These are phyloP conservation scores for Priocnemis perturbator DNA, from an alignment of 2,888 invertebrate genomes.

Conservation along the genomic window DNA sequence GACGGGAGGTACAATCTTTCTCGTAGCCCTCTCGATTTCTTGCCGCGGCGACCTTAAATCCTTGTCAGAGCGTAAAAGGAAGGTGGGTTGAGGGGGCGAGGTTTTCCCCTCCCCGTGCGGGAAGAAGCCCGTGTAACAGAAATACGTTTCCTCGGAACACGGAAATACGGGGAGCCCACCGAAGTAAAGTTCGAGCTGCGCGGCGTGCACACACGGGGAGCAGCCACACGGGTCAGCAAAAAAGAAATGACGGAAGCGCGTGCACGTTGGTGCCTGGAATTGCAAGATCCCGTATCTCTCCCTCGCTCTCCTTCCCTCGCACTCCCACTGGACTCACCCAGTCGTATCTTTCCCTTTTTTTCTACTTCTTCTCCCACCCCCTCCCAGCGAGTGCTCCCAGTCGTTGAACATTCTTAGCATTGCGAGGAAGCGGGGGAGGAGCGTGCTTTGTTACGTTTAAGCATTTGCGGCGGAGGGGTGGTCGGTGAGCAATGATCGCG, in stretches of 20 bases:
- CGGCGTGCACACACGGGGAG: slow-evolving; percentile 14
- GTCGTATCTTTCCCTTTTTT: slow-evolving; percentile 14
- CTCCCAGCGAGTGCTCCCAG: not conserved
- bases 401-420: slow-evolving; percentile 4
- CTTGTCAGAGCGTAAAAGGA: slow-evolving; percentile 1
- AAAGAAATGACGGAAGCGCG: slow-evolving; percentile 31
- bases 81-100: not conserved
- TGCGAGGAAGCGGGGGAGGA: too few species aligned
- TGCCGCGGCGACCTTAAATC: slow-evolving; percentile 12
- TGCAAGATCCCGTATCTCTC: slow-evolving; percentile 9
- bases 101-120: not conserved
- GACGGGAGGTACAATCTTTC: not conserved
- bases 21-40: not conserved
- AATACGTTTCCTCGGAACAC: slow-evolving; percentile 4
- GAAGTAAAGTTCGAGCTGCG: not conserved
- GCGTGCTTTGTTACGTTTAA: too few species aligned
- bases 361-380: too few species aligned
- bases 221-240: slow-evolving; percentile 23
- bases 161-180: not conserved
- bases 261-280: slow-evolving; percentile 22
- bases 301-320: slow-evolving; percentile 14
- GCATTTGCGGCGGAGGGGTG: too few species aligned
- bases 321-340: not conserved
- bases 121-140: slow-evolving; percentile 3
- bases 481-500: too few species aligned